phyloP scores from a whole-genome alignment of 37 sponge, comb jelly and placozoan species.

The Mnemiopsis leidyi region DNA sequence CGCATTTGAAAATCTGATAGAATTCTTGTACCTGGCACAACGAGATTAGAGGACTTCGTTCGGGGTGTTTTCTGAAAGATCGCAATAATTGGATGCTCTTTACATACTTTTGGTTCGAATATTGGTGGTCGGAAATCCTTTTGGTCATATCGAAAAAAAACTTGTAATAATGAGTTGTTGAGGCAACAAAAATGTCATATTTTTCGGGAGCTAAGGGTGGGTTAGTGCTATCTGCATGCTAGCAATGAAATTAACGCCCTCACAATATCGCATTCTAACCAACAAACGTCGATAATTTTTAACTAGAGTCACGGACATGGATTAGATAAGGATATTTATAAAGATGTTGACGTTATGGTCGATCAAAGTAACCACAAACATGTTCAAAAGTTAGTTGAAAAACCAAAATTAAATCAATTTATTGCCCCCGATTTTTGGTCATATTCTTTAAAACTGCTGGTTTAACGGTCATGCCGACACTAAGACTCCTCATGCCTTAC shows the following conservation, averaged over 20 bases:
- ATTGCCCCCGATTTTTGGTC: neutral
- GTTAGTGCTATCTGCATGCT: neutral
- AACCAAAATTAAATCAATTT: neutral
- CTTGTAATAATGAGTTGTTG: too few species aligned
- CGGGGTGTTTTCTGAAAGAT: too few species aligned
- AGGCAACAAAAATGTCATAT: too few species aligned
- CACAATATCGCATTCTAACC: neutral
- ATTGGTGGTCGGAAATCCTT: too few species aligned
- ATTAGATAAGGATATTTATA: neutral
- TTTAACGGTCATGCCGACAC: neutral
- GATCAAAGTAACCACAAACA: neutral
- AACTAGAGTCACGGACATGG: neutral
- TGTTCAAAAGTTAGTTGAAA: neutral
- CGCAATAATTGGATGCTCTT: too few species aligned
- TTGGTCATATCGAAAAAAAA: too few species aligned
- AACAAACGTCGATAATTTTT: neutral
- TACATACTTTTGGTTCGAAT: too few species aligned
- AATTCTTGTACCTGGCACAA: too few species aligned
- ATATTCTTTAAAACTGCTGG: too few species aligned
- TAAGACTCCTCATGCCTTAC: neutral
- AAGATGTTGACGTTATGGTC: neutral
- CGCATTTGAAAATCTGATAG: too few species aligned
- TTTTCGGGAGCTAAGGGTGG: too few species aligned
- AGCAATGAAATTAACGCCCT: neutral
- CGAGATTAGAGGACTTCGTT: too few species aligned